These are phyloP conservation scores for Dinoponera quadriceps DNA, from an alignment of 1,140 invertebrate genomes.

Conservation along the genomic window DNA sequence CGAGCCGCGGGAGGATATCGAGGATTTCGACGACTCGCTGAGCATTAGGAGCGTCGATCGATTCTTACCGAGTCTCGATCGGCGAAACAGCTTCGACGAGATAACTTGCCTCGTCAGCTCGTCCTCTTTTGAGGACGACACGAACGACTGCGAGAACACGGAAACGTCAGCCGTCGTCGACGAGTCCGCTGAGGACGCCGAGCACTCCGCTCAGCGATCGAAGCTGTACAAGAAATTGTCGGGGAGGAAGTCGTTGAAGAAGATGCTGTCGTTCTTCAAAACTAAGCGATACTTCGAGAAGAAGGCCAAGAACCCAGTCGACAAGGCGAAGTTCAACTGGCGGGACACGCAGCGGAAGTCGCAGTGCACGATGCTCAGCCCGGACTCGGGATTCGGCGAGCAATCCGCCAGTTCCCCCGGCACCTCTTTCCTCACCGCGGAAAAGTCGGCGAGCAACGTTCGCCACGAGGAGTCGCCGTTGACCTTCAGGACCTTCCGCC, in stretches of 20 bases:
- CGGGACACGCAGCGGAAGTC: slow-evolving; percentile 18
- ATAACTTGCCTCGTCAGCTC: too few relatives aligned
- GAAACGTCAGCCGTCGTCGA: not conserved
- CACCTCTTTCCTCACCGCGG: slow-evolving; percentile 57
- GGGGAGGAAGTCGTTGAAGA: slow-evolving; percentile 73
- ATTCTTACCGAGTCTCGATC: not conserved
- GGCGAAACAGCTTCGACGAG: too few relatives aligned
- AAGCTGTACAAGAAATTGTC: slow-evolving; percentile 70
- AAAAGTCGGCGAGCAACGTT: not conserved
- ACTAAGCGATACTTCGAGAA: not conserved
- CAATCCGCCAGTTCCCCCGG: slow-evolving; percentile 31
- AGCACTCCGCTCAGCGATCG: slow-evolving; percentile 66
- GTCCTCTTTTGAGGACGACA: not conserved
- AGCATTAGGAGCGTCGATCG: not conserved
- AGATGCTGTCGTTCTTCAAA: slow-evolving; percentile 65
- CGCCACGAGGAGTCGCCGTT: not conserved
- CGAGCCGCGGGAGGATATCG: not conserved
- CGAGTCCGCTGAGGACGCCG: slow-evolving; percentile 68
- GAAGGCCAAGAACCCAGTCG: slow-evolving; percentile 53
- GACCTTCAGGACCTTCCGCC: slow-evolving; percentile 50
- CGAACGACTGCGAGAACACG: accelerated
- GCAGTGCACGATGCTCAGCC: not conserved
- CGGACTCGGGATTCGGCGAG: slow-evolving; percentile 73
- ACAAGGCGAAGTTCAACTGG: slow-evolving; percentile 55
- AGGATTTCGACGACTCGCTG: not conserved